Conservation (phyloP, 2,797 vertebrate genomes). For the Gambelia wislizenii region DNA sequence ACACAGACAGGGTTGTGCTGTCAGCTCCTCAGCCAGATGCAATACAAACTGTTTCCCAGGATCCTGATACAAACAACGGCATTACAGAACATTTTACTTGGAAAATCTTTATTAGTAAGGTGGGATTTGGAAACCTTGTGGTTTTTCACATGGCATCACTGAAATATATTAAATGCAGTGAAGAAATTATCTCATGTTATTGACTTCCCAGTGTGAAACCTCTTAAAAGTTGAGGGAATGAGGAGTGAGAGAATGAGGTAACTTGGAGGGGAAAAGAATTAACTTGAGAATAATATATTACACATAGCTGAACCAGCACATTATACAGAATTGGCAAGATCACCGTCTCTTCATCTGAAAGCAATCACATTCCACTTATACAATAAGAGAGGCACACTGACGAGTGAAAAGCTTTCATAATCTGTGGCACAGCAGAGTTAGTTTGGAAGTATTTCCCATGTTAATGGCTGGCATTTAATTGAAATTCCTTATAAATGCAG, state of each 20-base stretch:
- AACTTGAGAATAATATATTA: slow-evolving; percentile 35
- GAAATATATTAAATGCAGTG: slow-evolving; percentile 40
- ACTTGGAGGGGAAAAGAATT: slow-evolving; percentile 32
- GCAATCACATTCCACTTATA: slow-evolving; percentile 32
- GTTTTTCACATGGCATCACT: slow-evolving; percentile 41
- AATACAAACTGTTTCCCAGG: neutral
- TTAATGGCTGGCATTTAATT: neutral
- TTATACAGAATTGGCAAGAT: slow-evolving; percentile 19
- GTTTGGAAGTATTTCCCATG: slow-evolving; percentile 2
- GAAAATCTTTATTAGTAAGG: neutral
- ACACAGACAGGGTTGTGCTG: neutral
- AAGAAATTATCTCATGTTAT: slow-evolving; percentile 22
- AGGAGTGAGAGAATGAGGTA: slow-evolving; percentile 29
- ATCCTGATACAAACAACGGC: neutral
- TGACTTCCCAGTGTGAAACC: slow-evolving; percentile 41
- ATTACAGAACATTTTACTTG: neutral
- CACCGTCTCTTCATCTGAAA: slow-evolving; percentile 29
- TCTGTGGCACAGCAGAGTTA: neutral
- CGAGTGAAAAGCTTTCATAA: slow-evolving; percentile 13
- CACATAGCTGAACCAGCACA: slow-evolving; percentile 31
- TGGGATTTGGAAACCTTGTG: slow-evolving; percentile 1
- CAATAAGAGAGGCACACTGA: neutral
- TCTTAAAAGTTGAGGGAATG: slow-evolving; percentile 64
- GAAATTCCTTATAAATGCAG: slow-evolving; percentile 5
- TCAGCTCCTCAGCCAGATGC: neutral